Evolutionary conservation across 2,113 vertebrate genomes (phyloP).

Genomic region (Turnix velox): DNA sequence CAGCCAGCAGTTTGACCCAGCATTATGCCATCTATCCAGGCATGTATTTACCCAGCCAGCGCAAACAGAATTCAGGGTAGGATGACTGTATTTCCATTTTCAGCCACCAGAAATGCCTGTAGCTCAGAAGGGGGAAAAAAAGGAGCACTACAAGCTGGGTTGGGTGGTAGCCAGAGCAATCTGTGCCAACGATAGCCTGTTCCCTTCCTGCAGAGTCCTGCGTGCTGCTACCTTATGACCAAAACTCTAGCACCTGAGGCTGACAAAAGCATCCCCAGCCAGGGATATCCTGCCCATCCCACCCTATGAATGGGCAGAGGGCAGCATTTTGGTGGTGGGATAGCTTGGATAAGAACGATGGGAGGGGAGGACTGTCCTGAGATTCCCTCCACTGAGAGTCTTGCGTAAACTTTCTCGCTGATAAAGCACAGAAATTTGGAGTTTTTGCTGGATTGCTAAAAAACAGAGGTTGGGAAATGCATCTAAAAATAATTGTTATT

Average conservation of each 20-base stretch:
- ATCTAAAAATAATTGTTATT: constrained; percentile 21
- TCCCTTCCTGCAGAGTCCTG: background rate
- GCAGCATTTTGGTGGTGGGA: background rate
- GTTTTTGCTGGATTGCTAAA: constrained; percentile 21
- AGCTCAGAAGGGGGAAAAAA: background rate
- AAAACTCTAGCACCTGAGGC: background rate
- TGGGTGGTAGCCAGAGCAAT: background rate
- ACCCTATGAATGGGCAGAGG: background rate
- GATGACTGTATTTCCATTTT: background rate
- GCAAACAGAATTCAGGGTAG: background rate
- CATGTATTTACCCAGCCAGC: background rate
- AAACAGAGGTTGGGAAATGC: constrained; percentile 11
- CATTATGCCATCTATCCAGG: background rate
- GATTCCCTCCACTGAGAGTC: background rate
- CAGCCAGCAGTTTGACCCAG: background rate
- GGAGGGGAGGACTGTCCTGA: background rate
- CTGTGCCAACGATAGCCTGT: background rate
- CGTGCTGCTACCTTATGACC: background rate
- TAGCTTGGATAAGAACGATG: background rate
- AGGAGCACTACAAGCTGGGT: background rate
- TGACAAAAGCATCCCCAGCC: background rate
- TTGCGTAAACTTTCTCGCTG: background rate
- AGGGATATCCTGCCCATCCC: background rate
- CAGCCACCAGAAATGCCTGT: background rate
- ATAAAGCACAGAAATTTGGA: background rate